These are phyloP conservation scores for Hippocampus barbouri DNA, from an alignment of 2,113 vertebrate species.

Conservation along the genomic window DNA sequence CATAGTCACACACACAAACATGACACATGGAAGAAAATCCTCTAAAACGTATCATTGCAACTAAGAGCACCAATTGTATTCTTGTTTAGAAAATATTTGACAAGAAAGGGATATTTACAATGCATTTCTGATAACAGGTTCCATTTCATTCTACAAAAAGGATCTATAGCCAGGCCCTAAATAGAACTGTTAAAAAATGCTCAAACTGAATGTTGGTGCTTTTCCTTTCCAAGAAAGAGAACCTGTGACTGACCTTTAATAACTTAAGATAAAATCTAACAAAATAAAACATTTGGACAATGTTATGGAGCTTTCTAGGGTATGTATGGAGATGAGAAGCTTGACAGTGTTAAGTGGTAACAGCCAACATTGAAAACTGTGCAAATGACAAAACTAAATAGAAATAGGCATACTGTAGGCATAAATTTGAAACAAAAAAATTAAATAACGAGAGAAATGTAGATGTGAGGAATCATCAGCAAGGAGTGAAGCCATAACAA, in stretches of 20 bases:
- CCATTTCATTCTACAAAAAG: not conserved
- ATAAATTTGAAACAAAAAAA: not conserved
- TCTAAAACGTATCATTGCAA: slow-evolving; percentile 7
- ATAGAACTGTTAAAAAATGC: not conserved
- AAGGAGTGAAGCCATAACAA: not conserved
- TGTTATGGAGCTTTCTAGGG: too few species aligned
- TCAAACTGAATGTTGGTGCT: slow-evolving; percentile 16
- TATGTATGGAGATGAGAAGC: too few species aligned
- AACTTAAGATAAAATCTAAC: too few species aligned
- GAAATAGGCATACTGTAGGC: too few species aligned
- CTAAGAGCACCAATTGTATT: slow-evolving; percentile 27
- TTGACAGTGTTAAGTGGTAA: not conserved
- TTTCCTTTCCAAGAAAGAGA: slow-evolving; percentile 3
- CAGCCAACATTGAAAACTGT: not conserved
- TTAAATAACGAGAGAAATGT: not conserved
- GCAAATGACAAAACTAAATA: not conserved
- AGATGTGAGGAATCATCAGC: not conserved
- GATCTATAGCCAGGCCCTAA: slow-evolving; percentile 5
- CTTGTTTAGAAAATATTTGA: not conserved
- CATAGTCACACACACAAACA: not conserved
- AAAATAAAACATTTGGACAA: too few species aligned
- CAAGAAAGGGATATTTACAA: slow-evolving; percentile 4
- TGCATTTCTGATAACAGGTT: slow-evolving; percentile 11
- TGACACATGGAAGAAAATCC: not conserved
- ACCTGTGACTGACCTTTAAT: not conserved